Conservation (phyloP, 2,113 vertebrate species). For the Dipodomys stephensi region DNA sequence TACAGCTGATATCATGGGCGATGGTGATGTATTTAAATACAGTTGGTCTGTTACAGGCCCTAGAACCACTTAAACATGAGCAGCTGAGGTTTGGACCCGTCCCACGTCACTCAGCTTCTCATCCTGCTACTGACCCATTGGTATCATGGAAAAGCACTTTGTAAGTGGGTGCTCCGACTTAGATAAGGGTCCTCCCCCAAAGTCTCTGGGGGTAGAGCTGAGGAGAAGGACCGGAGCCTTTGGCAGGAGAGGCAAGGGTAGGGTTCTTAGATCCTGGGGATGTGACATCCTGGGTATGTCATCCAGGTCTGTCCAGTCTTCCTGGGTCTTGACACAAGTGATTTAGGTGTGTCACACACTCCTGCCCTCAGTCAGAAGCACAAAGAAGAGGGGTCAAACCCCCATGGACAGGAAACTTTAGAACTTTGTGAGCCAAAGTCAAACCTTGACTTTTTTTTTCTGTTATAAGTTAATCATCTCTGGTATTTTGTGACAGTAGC, state of each 20-base stretch:
- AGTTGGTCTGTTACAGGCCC: neutral
- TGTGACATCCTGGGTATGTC: no score
- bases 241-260: neutral
- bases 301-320: neutral
- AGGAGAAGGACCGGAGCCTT: neutral
- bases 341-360: neutral
- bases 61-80: neutral
- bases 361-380: no score
- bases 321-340: neutral
- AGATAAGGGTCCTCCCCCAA: neutral
- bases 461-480: neutral
- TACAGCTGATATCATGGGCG: no score
- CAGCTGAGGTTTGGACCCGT: neutral
- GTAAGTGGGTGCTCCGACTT: neutral
- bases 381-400: neutral
- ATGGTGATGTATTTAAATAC: no score
- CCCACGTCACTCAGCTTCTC: neutral
- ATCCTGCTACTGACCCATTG: accelerated
- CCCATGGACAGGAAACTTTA: neutral
- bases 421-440: neutral
- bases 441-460: neutral
- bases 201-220: accelerated
- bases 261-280: neutral
- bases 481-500: neutral
- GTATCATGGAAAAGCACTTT: no score